Base-by-base conservation (phyloP, 1,140 invertebrate genomes). In the Drosophila parabipectinata region DNA sequence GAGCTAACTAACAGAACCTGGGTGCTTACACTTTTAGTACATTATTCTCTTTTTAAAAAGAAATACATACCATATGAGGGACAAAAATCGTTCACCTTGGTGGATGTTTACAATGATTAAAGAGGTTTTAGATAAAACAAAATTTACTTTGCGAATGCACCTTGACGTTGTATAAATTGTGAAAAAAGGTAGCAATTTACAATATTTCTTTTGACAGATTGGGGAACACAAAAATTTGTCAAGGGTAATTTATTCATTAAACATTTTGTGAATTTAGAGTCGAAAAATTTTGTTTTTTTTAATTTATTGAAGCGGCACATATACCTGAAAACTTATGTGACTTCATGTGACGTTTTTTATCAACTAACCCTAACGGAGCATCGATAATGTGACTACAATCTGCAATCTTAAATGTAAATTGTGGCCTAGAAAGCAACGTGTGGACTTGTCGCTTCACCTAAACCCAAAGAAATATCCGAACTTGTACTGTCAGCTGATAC, bases 91-190 rank as follows among this genome's bases (percentile, higher is more conserved):
- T 12, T 24, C 24, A 15, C 57, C 45, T 28, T 24, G 24, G 50
- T 28, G 66, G 24, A 47, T 69, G 66, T 68, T 69, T 68, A 69
- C 66, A 69, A 55, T 68, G 28, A 55, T 48, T 68, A 9, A 15
- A 37, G 21, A 21, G 21, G 26, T 45, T 24, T 28, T 28, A 4
- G 28, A 18, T 8, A 34, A 8, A 26, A 14, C 24, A 68, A 61
- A 66, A 10, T 47, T 68, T 21, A 15, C 24, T 37, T 28, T 24
- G 10, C 34, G 15, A 39, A 32, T 55, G 39, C 30, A 68, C 24
- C 12, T 28, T 26, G 26, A 18, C 34, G 34, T 37, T 37, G 34
- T 37, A 37, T 37, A 37, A 37, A 37, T 37, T 12, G 10, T 37
- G 34, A 12, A 9, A 21, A 12, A 7, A 18, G 47, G 47, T 45